A percentile compares a stretch with the other conserved stretches of the same genome.
phyloP scores from a whole-genome alignment of 2,888 invertebrate species.

The Acutogordius australiensis region DNA sequence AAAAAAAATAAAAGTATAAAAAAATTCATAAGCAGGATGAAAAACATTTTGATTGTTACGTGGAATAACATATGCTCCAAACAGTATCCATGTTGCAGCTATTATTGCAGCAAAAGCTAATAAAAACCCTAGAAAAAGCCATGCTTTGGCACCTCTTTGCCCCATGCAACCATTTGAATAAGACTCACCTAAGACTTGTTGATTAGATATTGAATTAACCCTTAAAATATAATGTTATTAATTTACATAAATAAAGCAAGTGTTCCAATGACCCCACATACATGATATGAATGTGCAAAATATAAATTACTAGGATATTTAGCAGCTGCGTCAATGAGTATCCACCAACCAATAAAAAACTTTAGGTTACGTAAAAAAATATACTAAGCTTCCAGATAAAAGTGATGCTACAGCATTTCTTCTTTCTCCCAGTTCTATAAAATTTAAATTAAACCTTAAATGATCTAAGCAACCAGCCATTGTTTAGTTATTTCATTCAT shows the following conservation, averaged over 20 bases:
- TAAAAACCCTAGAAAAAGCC: slow-evolving; percentile 83
- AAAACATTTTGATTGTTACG: too few species aligned
- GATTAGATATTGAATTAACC: slow-evolving; percentile 10
- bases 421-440: slow-evolving; percentile 51
- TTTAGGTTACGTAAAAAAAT: too few species aligned
- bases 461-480: slow-evolving; percentile 9
- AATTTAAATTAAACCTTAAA: slow-evolving; percentile 14
- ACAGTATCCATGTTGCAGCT: slow-evolving; percentile 77
- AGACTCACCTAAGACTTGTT: slow-evolving; percentile 29
- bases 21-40: background rate
- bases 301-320: slow-evolving; percentile 34
- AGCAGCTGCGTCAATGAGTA: slow-evolving; percentile 68
- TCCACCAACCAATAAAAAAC: slow-evolving; percentile 95
- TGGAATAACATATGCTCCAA: slow-evolving; percentile 40
- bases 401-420: slow-evolving; percentile 59
- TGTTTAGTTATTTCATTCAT: too few species aligned
- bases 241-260: slow-evolving; percentile 63
- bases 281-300: slow-evolving; percentile 39
- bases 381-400: slow-evolving; percentile 52
- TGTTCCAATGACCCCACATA: slow-evolving; percentile 74
- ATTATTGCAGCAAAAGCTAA: slow-evolving; percentile 81
- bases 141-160: slow-evolving; percentile 54
- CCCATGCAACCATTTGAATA: slow-evolving; percentile 57
- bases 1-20: slow-evolving; percentile 15
- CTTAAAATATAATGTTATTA: background rate